Evolutionary conservation across 64 coral and sea anemone species (phyloP), one percentile per base, ranked within the genome.

Genomic region (Acropora yongei): DNA sequence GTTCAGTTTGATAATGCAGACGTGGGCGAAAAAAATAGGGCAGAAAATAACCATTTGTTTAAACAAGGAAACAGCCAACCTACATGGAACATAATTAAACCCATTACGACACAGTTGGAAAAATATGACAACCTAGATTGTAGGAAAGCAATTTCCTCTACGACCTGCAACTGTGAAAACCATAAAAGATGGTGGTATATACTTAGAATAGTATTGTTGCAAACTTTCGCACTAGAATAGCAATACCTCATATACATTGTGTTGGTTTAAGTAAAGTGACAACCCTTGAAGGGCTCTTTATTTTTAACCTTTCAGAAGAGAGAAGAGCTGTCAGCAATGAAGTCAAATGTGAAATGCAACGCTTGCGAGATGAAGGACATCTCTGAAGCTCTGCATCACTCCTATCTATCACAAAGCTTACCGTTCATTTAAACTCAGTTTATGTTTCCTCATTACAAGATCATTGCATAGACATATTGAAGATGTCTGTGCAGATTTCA

Each of bases 201-300:
- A 53, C 50, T 53, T 3, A 53, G 50, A 66, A 11, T 4, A 66
- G 16, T 2, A 66, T 66, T 14, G 16, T 66, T 66, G 61, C 10
- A 14, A 66, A 66, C 61, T 66, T 66, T 66, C 10, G 16, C 61
- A 18, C 61, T 14, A 66, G 61, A 18, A 66, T 6, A 66, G 61
- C 61, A 66, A 66, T 66, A 66, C 61, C 55, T 58, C 55, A 58
- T 12, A 58, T 30, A 30, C 30, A 30, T 30, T 30, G 30, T 30
- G 30, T 30, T 30, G 30, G 30, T 30, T 30, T 30, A 4, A 86
- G 82, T 49, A 92, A 80, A 84, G 90, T 82, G 9, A 74, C 58
- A 30, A 49, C 12, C 47, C 72, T 91, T 53, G 78, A 82, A 19
- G 90, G 90, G 42, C 57, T 91, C 40, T 68, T 74, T 91, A 69